Base-by-base conservation (phyloP, 2,888 invertebrate species). In the Idaea aversata region DNA sequence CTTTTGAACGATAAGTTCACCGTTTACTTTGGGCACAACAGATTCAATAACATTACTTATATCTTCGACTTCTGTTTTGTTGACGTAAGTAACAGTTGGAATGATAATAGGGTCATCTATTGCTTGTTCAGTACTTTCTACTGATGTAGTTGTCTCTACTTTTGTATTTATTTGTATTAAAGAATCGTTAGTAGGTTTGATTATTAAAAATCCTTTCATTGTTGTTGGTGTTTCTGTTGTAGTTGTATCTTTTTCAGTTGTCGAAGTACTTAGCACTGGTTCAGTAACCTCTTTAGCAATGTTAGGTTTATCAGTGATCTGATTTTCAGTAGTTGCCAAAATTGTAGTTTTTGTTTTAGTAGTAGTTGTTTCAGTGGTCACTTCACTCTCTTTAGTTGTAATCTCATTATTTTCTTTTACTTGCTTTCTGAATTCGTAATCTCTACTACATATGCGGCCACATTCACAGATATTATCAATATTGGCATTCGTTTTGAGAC, bases 401-500 rank as follows among this genome's bases (percentile, higher is more conserved):
- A 67, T 67, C 13, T 66, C 67, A 34, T 71, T 64, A 59, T 5
- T 77, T 6, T 75, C 76, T 64, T 78, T 79, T 73, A 77, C 79
- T 34, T 70, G 71, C 70, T 84, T 90, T 63, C 86, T 85, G 66
- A 91, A 90, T 74, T 90, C 90, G 67, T 90, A 90, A 72, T 90
- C 89, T 69, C 89, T 83, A 64, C 90, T 90, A 67, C 93, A 93
- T 72, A 91, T 90, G 3, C 93, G 84, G 10, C 93, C 93, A 73
- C 94, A 94, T 74, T 93, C 93, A 68, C 94, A 94, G 65, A 94
- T 90, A 59, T 93, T 91, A 73, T 93, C 93, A 67, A 93, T 92
- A 69, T 86, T 93, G 5, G 89, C 79, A 38, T 83, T 88, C 3
- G 87, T 88, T 74, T 88, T 90, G 3, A 91, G 85, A 70, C 91